Evolutionary conservation across 2,888 invertebrate species (phyloP).

Genomic region (Heterodera filipjevi): DNA sequence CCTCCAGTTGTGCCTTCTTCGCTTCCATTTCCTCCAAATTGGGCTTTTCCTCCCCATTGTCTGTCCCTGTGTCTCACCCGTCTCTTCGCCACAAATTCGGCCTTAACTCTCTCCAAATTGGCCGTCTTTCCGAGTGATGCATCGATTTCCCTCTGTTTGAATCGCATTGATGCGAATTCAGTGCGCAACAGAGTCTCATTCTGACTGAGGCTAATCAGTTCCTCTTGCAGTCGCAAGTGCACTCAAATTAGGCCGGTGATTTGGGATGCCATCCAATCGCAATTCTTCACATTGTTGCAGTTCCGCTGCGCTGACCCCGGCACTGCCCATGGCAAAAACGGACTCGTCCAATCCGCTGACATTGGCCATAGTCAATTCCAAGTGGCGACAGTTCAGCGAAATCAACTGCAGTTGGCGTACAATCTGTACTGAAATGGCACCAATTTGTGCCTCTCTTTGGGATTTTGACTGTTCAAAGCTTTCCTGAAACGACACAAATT

Average conservation of each 20-base stretch:
- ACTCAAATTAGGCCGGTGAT: conserved; percentile 52
- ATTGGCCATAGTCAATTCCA: conserved; percentile 34
- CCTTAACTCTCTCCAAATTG: conserved; percentile 36
- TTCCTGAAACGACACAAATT: too few relatives aligned
- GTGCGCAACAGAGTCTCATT: conserved; percentile 47
- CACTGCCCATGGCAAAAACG: conserved; percentile 36
- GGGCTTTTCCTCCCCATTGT: neutral
- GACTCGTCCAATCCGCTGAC: conserved; percentile 48
- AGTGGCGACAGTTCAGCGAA: conserved; percentile 41
- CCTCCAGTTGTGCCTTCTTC: conserved; percentile 32
- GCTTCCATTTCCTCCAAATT: conserved; percentile 42
- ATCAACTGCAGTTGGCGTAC: conserved; percentile 39
- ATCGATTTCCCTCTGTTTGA: conserved; percentile 34
- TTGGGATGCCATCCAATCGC: neutral
- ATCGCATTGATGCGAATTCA: conserved; percentile 43
- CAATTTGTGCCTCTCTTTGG: conserved; percentile 11
- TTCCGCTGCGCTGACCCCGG: conserved; percentile 40
- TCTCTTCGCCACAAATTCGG: conserved; percentile 31
- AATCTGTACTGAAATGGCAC: conserved; percentile 10
- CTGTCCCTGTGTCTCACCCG: conserved; percentile 30
- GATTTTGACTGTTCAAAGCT: conserved; percentile 29
- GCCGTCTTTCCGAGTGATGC: conserved; percentile 25
- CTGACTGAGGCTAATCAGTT: conserved; percentile 51
- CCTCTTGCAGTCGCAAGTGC: conserved; percentile 60
- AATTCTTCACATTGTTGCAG: conserved; percentile 46